Evolutionary conservation across 1,140 invertebrate genomes (phyloP).

Genomic region (Drosophila athabasca): DNA sequence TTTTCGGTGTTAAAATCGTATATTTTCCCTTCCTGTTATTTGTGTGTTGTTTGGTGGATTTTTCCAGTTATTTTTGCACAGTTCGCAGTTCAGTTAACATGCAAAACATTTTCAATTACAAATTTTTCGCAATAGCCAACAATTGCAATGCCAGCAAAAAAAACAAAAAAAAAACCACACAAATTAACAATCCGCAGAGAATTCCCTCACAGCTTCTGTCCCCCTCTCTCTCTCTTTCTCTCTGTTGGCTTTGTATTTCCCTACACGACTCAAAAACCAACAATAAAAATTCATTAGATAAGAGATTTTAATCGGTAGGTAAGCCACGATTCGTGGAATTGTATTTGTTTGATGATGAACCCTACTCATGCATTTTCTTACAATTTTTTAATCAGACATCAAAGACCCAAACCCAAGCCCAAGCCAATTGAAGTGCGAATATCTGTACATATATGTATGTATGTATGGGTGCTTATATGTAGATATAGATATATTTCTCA

Average conservation of each 20-base stretch:
- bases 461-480: background rate
- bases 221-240: constrained; percentile 26
- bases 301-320: constrained; percentile 38
- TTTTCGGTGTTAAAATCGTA: too few relatives aligned
- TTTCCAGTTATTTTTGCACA: constrained; percentile 8
- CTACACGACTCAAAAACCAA: constrained; percentile 31
- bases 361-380: constrained; percentile 16
- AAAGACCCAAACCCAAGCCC: background rate
- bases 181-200: constrained; percentile 32
- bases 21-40: background rate
- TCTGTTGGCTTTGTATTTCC: constrained; percentile 17
- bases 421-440: constrained; percentile 18
- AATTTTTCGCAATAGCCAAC: constrained; percentile 35
- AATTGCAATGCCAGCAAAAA: constrained; percentile 3
- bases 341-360: constrained; percentile 18
- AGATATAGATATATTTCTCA: constrained; percentile 11
- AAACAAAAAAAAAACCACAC: background rate
- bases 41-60: background rate
- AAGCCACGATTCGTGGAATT: constrained; percentile 39
- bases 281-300: constrained; percentile 39
- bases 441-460: background rate
- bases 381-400: constrained; percentile 19
- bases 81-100: constrained; percentile 48
- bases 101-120: constrained; percentile 51
- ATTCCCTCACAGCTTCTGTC: constrained; percentile 3